Percentiles rank a stretch among this genome's conserved stretches.
Conservation (phyloP, 2,113 vertebrate genomes). For the Petaurus breviceps region DNA sequence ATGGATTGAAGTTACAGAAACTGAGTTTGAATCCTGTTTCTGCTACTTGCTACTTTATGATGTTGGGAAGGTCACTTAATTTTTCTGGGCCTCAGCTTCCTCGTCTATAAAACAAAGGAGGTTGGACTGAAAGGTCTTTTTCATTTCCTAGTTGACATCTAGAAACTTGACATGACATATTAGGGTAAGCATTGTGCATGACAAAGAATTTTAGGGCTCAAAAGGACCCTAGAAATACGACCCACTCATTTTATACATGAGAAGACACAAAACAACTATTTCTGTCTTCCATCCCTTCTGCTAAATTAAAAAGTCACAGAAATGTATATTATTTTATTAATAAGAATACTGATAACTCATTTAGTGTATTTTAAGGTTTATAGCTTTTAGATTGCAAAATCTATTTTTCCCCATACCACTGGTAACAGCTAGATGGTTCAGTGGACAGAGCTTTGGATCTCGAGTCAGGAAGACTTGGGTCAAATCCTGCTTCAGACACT, state of each 20-base stretch:
- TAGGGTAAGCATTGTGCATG: neutral
- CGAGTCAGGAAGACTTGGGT: neutral
- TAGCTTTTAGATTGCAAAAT: too few relatives aligned
- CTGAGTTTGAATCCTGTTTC: neutral
- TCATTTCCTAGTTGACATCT: constrained; percentile 16
- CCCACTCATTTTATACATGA: neutral
- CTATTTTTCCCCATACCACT: neutral
- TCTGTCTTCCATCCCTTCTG: neutral
- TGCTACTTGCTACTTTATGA: neutral
- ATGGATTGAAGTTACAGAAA: neutral
- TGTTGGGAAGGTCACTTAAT: neutral
- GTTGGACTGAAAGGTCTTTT: neutral
- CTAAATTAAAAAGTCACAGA: neutral
- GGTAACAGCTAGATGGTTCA: neutral
- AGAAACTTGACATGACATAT: constrained; percentile 31
- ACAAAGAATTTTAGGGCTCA: neutral
- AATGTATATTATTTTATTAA: neutral
- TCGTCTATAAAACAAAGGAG: neutral
- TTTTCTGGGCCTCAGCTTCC: neutral
- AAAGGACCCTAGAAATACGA: neutral
- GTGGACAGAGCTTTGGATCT: neutral
- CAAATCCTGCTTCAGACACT: neutral
- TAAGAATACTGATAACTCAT: neutral
- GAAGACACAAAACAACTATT: neutral
- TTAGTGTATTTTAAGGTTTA: neutral